Percentiles rank a stretch among this genome's conserved stretches.
Evolutionary conservation across 1,140 invertebrate species (phyloP).

Genomic region (Camponotus floridanus): DNA sequence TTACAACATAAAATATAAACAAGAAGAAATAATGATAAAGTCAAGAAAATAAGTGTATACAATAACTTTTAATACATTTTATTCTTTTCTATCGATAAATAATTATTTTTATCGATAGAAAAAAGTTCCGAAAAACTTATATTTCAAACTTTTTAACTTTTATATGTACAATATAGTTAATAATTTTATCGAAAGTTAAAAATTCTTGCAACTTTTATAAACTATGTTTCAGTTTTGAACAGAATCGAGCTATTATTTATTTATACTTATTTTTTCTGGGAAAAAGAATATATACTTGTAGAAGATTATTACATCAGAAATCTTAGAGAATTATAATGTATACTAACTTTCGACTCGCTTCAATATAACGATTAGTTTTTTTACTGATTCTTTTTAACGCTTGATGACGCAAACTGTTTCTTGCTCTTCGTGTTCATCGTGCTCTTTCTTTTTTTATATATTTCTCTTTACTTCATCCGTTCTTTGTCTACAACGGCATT

Average conservation of each 20-base stretch:
- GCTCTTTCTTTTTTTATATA: conserved; percentile 48
- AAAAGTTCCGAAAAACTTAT: conserved; percentile 14
- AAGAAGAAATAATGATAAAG: conserved; percentile 6
- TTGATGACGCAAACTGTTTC: conserved; percentile 40
- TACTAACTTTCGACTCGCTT: conserved; percentile 4
- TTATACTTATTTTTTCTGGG: not conserved
- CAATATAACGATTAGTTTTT: conserved; percentile 20
- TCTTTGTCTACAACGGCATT: conserved; percentile 67
- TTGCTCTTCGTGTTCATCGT: conserved; percentile 15
- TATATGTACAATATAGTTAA: conserved; percentile 11
- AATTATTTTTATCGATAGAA: conserved; percentile 1
- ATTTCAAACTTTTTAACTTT: conserved; percentile 24
- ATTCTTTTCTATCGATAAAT: not conserved
- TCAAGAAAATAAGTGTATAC: conserved; percentile 6
- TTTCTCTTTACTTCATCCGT: conserved; percentile 55
- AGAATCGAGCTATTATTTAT: conserved; percentile 14
- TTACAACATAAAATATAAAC: not conserved
- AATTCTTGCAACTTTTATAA: conserved; percentile 23
- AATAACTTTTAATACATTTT: conserved; percentile 17
- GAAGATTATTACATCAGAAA: not conserved
- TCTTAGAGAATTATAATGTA: not conserved
- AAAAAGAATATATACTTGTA: not conserved
- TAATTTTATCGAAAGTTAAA: conserved; percentile 39
- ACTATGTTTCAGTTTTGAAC: conserved; percentile 5
- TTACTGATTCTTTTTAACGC: not conserved